Evolutionary conservation across 2,888 invertebrate genomes (phyloP), one percentile per base, ranked within the genome.

Genomic region (Ophonus ardosiacus): DNA sequence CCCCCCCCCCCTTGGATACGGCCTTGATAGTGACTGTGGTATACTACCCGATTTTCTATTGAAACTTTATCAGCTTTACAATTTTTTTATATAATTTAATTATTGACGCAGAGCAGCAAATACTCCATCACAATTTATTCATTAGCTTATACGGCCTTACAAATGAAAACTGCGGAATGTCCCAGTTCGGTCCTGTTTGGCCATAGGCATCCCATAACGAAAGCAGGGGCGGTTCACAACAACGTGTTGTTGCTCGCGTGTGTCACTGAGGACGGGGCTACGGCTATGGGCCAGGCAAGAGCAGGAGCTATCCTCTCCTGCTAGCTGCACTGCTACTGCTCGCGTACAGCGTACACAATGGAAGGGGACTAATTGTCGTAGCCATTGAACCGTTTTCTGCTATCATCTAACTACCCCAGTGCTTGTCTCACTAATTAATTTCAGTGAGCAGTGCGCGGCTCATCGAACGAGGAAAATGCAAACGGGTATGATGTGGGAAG

Each of bases 381-480:
- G 21, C 79, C 79, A 79, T 79, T 79, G 79, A 79, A 79, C 59
- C 79, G 79, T 57, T 79, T 79, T 79, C 79, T 59, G 79, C 79
- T 79, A 79, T 79, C 79, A 79, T 79, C 79, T 79, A 79, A 79
- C 79, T 79, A 79, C 79, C 61, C 79, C 79, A 82, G 51, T 65
- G 82, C 82, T 82, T 82, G 82, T 82, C 82, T 51, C 82, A 68
- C 82, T 82, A 82, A 82, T 82, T 82, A 82, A 82, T 82, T 82
- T 82, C 82, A 79, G 8, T 57, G 79, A 76, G 76, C 76, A 56
- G 21, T 71, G 68, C 38, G n/a, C 68, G 31, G 68, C 68, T 40
- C 68, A 71, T 40, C 68, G 68, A 38, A 71, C 68, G 17, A 71
- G 40, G 31, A 71, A 71, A 40, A 71, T 40, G 40, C 15, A 71